phyloP scores from a whole-genome alignment of 1,140 invertebrate genomes.

The Cyclina sinensis region DNA sequence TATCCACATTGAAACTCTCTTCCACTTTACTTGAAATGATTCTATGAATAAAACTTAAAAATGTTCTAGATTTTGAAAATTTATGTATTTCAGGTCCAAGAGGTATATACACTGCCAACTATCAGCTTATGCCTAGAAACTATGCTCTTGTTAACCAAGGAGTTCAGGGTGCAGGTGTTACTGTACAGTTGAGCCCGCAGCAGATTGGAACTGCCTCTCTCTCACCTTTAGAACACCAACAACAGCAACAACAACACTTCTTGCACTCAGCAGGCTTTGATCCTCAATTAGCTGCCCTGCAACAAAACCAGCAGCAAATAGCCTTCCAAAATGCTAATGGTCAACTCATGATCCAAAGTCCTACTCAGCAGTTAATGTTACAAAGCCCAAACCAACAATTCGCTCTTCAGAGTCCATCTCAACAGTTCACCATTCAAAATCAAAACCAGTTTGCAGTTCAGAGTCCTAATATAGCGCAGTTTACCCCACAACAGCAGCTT shows the following conservation, averaged over 20 bases:
- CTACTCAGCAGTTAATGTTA: conserved; percentile 52
- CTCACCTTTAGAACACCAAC: conserved; percentile 59
- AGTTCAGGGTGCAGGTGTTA: conserved; percentile 42
- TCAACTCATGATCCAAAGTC: conserved; percentile 59
- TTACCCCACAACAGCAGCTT: conserved; percentile 55
- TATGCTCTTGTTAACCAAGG: conserved; percentile 51
- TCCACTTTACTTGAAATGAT: no score
- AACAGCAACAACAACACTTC: conserved; percentile 64
- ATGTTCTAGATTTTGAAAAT: background rate
- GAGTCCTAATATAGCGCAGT: conserved; percentile 39
- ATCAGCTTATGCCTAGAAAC: conserved; percentile 55
- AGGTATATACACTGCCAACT: conserved; percentile 45
- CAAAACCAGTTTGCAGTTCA: conserved; percentile 55
- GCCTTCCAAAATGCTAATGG: conserved; percentile 64
- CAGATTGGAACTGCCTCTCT: conserved; percentile 44
- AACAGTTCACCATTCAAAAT: conserved; percentile 56
- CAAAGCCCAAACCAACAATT: conserved; percentile 61
- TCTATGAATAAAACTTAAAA: no score
- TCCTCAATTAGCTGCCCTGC: conserved; percentile 43
- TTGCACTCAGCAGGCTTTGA: conserved; percentile 53
- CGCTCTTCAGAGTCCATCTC: conserved; percentile 55
- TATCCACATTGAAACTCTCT: no score
- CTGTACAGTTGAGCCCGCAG: conserved; percentile 59
- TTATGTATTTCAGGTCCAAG: conserved; percentile 42
- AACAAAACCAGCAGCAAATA: conserved; percentile 59